phyloP scores from a whole-genome alignment of 2,797 vertebrate species.

The Coilia nasus region DNA sequence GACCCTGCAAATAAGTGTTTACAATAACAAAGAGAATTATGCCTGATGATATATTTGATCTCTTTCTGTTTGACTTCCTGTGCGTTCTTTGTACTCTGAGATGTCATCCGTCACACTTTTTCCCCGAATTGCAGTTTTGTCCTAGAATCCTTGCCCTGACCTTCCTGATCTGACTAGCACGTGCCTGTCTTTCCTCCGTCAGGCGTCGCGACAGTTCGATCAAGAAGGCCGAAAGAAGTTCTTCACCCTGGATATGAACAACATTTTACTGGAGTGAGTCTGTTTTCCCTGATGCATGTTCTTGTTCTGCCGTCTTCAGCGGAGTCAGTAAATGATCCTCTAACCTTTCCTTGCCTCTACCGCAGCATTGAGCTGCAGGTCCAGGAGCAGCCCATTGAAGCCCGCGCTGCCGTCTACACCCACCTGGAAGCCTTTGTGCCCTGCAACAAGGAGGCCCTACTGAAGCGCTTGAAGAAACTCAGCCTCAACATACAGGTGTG shows the following conservation, averaged over 20 bases:
- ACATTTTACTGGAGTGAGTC: conserved; percentile 97
- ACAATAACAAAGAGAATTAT: too few relatives aligned
- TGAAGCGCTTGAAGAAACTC: conserved; percentile 95
- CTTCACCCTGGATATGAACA: conserved; percentile 99
- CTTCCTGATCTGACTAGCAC: not conserved
- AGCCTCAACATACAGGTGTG: conserved; percentile 93
- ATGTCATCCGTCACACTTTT: not conserved
- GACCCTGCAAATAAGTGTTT: too few relatives aligned
- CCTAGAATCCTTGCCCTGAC: not conserved
- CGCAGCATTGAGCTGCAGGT: conserved; percentile 94
- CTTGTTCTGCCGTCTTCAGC: not conserved
- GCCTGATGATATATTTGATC: too few relatives aligned
- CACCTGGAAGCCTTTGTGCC: conserved; percentile 96
- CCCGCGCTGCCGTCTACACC: conserved; percentile 86
- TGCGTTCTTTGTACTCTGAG: not conserved
- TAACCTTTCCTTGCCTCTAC: conserved; percentile 37
- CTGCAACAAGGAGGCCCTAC: conserved; percentile 94
- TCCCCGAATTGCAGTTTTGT: not conserved
- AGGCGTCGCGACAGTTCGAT: conserved; percentile 96
- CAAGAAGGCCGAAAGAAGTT: conserved; percentile 98
- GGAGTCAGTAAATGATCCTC: not conserved
- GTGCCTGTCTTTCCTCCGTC: conserved; percentile 31
- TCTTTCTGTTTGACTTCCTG: not conserved
- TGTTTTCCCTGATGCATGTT: not conserved
- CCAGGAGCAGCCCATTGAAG: conserved; percentile 84